A percentile compares a stretch with the other conserved stretches of the same genome.
Evolutionary conservation across 2,797 vertebrate species (phyloP).

Genomic region (Labeo calbasu): DNA sequence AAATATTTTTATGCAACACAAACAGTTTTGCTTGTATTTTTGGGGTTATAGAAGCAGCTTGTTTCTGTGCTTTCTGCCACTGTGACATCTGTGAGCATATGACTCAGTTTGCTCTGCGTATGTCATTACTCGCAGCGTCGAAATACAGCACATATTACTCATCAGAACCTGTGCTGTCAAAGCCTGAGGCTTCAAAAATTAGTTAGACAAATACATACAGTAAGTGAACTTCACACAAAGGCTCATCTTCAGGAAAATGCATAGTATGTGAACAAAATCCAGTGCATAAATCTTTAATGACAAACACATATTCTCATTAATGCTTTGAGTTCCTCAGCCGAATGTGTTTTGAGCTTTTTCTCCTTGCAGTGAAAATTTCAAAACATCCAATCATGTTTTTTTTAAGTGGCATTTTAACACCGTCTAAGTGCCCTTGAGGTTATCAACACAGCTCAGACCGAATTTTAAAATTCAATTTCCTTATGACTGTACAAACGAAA

Average conservation of each 20-base stretch:
- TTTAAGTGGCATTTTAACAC: conserved; percentile 28
- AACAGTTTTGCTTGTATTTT: conserved; percentile 9
- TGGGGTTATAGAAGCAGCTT: conserved; percentile 17
- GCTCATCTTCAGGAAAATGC: not conserved
- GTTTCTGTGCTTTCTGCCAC: conserved; percentile 22
- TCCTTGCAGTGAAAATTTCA: conserved; percentile 4
- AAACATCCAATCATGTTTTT: conserved; percentile 33
- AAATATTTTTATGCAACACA: conserved; percentile 1
- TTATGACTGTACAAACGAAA: conserved; percentile 19
- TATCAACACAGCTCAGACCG: conserved; percentile 32
- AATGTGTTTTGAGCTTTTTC: conserved; percentile 11
- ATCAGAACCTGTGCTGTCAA: conserved; percentile 24
- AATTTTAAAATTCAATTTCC: conserved; percentile 28
- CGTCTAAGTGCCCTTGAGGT: conserved; percentile 32
- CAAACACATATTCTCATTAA: conserved; percentile 9
- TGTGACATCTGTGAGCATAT: conserved; percentile 17
- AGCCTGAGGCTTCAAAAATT: not conserved
- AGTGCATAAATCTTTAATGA: not conserved
- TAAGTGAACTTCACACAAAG: not conserved
- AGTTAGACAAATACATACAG: not conserved
- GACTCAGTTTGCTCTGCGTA: conserved; percentile 14
- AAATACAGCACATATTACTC: conserved; percentile 19
- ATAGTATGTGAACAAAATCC: not conserved
- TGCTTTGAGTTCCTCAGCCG: conserved; percentile 3
- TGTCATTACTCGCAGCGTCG: conserved; percentile 13